phyloP scores from a whole-genome alignment of 2,888 invertebrate species.

The Lasioglossum zephyrum region DNA sequence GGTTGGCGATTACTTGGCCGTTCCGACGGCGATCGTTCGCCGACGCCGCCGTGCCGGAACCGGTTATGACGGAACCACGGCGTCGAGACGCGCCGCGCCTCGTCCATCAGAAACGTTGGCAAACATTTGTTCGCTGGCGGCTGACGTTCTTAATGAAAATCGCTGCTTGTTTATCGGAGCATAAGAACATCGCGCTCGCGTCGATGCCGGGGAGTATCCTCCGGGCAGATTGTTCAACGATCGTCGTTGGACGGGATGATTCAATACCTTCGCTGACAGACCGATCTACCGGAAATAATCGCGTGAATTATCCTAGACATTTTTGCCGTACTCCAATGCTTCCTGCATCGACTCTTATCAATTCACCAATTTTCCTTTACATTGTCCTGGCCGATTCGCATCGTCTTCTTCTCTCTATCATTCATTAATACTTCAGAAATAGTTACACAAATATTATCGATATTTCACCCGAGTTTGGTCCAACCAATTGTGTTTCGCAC shows the following conservation, averaged over 20 bases:
- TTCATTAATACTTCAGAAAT: too few species aligned
- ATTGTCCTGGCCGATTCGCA: neutral
- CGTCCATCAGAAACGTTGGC: conserved; percentile 19
- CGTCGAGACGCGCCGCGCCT: neutral
- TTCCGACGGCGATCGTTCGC: conserved; percentile 29
- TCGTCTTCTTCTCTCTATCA: neutral
- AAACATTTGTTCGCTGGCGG: conserved; percentile 40
- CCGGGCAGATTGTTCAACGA: conserved; percentile 7
- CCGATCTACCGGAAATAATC: conserved; percentile 4
- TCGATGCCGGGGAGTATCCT: conserved; percentile 11
- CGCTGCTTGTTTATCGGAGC: conserved; percentile 26
- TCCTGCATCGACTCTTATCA: neutral
- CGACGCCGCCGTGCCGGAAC: neutral
- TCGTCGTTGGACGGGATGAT: conserved; percentile 17
- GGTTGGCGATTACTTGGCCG: conserved; percentile 27
- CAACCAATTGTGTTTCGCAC: neutral
- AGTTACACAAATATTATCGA: neutral
- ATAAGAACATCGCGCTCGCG: conserved; percentile 17
- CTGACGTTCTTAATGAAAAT: conserved; percentile 45
- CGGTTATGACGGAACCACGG: conserved; percentile 7
- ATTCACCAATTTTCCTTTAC: neutral
- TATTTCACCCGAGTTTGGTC: neutral
- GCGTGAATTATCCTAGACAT: conserved; percentile 1
- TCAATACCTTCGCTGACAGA: neutral
- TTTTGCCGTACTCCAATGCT: neutral